A percentile compares a stretch with the other conserved stretches of the same genome.
phyloP scores from a whole-genome alignment of 2,888 invertebrate genomes.

The Brachycybe producta region DNA sequence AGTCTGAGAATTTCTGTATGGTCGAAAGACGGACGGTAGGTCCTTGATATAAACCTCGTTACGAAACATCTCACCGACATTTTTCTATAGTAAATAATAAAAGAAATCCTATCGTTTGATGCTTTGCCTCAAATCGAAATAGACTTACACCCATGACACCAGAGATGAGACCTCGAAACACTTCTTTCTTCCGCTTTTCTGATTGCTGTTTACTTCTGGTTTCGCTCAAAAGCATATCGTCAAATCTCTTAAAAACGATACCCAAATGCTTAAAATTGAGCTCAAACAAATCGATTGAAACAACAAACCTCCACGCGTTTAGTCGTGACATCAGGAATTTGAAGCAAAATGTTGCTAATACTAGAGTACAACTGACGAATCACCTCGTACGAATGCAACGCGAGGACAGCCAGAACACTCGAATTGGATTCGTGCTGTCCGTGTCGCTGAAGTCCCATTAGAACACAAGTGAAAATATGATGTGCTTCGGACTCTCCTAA shows the following conservation, averaged over 20 bases:
- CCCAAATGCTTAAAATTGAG: neutral
- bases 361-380: conserved; percentile 62
- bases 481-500: conserved; percentile 53
- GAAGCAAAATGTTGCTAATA: conserved; percentile 53
- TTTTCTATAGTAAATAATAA: conserved; percentile 42
- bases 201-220: conserved; percentile 47
- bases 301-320: conserved; percentile 49
- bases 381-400: conserved; percentile 72
- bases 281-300: neutral
- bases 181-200: conserved; percentile 78
- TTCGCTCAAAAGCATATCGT: conserved; percentile 54
- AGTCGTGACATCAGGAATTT: conserved; percentile 65
- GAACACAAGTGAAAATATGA: conserved; percentile 60
- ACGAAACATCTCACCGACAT: conserved; percentile 75
- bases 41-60: conserved; percentile 75
- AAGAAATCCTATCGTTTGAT: neutral
- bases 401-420: conserved; percentile 61
- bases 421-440: conserved; percentile 85
- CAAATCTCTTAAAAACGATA: conserved; percentile 51
- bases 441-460: conserved; percentile 67
- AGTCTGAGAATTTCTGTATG: neutral
- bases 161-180: conserved; percentile 49
- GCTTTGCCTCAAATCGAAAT: neutral
- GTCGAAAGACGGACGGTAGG: conserved; percentile 46
- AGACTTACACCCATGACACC: conserved; percentile 32